These are phyloP conservation scores for Mus minutoides DNA, from an alignment of 2,797 vertebrate species.

Conservation along the genomic window DNA sequence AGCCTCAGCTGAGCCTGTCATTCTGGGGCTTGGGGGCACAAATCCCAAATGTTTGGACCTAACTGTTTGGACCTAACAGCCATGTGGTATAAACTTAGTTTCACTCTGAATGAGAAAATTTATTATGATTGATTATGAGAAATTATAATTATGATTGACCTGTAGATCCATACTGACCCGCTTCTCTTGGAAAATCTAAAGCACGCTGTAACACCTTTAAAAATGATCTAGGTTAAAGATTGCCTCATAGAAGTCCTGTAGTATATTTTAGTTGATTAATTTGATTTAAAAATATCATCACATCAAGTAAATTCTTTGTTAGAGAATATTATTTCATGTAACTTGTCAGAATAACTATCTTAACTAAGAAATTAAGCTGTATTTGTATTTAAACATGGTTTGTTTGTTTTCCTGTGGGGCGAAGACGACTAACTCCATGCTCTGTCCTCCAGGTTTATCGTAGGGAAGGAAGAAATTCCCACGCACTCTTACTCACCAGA, in stretches of 20 bases:
- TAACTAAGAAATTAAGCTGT: conserved; percentile 26
- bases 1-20: not conserved
- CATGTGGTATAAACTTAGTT: conserved; percentile 2
- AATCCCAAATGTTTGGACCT: not conserved
- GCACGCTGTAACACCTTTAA: not conserved
- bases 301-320: conserved; percentile 47
- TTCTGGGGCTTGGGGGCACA: not conserved
- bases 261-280: conserved; percentile 12
- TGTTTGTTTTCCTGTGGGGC: not conserved
- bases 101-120: not conserved
- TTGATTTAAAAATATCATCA: conserved; percentile 34
- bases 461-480: conserved; percentile 98
- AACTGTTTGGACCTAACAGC: not conserved
- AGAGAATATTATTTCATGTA: conserved; percentile 36
- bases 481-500: conserved; percentile 91
- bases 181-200: conserved; percentile 37
- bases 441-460: conserved; percentile 92
- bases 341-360: conserved; percentile 50
- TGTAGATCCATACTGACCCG: not conserved
- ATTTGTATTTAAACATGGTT: conserved; percentile 1
- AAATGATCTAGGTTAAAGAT: not conserved
- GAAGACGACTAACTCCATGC: conserved; percentile 19
- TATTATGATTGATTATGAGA: not conserved
- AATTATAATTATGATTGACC: not conserved
- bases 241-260: not conserved